Conservation (phyloP, 2,113 vertebrate genomes). For the Amazona guildingii region DNA sequence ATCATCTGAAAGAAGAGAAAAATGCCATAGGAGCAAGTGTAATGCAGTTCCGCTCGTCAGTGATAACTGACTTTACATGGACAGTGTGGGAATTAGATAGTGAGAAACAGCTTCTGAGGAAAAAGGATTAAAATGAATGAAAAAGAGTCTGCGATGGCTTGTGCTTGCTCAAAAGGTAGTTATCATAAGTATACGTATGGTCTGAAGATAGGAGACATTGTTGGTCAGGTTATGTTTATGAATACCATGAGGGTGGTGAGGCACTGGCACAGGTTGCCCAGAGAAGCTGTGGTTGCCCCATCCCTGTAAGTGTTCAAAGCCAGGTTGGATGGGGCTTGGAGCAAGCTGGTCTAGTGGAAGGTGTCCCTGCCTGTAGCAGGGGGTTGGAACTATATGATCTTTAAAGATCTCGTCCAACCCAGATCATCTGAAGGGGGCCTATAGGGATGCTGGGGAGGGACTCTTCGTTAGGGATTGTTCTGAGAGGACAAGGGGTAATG, state of each 20-base stretch:
- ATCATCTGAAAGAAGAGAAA: not conserved
- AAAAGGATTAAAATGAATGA: not conserved
- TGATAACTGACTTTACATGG: not conserved
- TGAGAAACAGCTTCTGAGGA: not conserved
- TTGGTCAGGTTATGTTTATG: not conserved
- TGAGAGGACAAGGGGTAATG: no score
- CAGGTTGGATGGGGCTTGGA: not conserved
- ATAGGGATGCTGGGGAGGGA: no score
- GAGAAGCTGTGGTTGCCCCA: not conserved
- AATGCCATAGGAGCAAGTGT: not conserved
- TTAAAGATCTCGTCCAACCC: not conserved
- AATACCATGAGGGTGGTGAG: not conserved
- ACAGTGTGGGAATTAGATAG: not conserved
- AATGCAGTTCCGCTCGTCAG: not conserved
- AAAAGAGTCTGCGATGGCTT: not conserved
- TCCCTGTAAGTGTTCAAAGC: not conserved
- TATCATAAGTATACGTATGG: not conserved
- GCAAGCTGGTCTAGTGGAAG: not conserved
- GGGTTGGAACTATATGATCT: not conserved
- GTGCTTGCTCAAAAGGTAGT: not conserved
- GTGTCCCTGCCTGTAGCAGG: accelerated
- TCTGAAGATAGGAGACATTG: not conserved
- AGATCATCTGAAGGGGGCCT: not conserved
- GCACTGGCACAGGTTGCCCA: not conserved
- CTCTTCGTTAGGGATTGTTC: no score